Conservation (phyloP, 2,113 vertebrate species). For the Platanista minor region DNA sequence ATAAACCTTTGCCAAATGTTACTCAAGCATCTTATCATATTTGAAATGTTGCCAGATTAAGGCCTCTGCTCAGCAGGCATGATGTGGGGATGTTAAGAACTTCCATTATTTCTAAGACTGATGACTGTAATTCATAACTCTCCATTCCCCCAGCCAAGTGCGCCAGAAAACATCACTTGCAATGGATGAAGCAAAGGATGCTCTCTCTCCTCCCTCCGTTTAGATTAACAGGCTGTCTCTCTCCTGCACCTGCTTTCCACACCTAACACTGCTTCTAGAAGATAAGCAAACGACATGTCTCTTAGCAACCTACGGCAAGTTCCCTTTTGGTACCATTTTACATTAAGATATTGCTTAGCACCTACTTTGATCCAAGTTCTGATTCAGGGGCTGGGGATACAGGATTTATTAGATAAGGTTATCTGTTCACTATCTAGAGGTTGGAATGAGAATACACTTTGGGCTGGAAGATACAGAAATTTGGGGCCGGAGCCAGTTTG, state of each 20-base stretch:
- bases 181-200: background rate
- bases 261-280: background rate
- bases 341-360: background rate
- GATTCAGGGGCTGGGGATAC: background rate
- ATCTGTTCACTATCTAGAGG: background rate
- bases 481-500: background rate
- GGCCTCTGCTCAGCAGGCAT: background rate
- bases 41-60: slow-evolving; percentile 42
- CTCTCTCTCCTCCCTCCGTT: background rate
- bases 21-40: slow-evolving; percentile 39
- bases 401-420: background rate
- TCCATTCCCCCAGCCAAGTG: background rate
- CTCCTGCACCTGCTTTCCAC: background rate
- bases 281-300: background rate
- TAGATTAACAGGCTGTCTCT: background rate
- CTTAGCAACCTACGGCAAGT: background rate
- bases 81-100: background rate
- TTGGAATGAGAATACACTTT: background rate
- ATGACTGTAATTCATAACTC: background rate
- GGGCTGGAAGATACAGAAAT: background rate
- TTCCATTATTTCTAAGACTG: slow-evolving; percentile 19
- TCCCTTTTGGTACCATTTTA: background rate
- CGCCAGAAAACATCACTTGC: background rate
- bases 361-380: background rate
- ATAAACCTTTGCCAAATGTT: slow-evolving; percentile 40